These are phyloP conservation scores for Hemichromis elongatus DNA, from an alignment of 2,113 vertebrate species.

Conservation along the genomic window DNA sequence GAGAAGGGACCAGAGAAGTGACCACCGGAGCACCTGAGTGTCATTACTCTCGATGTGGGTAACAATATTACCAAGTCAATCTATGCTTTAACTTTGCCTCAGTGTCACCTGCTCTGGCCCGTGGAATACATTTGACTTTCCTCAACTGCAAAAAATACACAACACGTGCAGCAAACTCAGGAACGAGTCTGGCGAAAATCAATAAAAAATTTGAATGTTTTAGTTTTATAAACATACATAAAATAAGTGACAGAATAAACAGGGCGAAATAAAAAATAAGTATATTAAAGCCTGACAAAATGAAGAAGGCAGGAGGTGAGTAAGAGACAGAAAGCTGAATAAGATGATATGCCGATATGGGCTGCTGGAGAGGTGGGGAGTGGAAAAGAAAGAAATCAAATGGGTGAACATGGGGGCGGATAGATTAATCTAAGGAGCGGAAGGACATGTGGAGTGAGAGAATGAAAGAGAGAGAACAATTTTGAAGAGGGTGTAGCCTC, in stretches of 20 bases:
- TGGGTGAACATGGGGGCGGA: neutral
- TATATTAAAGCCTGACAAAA: neutral
- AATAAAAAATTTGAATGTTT: neutral
- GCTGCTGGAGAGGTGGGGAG: neutral
- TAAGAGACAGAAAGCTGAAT: neutral
- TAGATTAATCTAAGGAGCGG: constrained; percentile 7
- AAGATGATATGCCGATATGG: neutral
- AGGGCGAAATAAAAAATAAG: neutral
- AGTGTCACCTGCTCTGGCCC: neutral
- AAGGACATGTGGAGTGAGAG: neutral
- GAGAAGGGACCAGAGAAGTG: neutral
- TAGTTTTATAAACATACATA: neutral
- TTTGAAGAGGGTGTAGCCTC: neutral
- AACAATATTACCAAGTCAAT: neutral
- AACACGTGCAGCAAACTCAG: neutral
- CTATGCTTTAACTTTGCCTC: neutral
- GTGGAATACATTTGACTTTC: neutral
- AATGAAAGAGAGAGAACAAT: neutral
- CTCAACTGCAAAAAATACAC: neutral
- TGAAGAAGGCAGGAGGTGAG: neutral
- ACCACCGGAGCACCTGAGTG: neutral
- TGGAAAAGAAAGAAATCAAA: neutral
- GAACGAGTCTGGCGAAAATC: neutral
- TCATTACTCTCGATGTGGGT: neutral
- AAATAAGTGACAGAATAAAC: neutral